A percentile compares a stretch with the other conserved stretches of the same genome.
Evolutionary conservation across 2,888 invertebrate genomes (phyloP).

Genomic region (Germaria angustata): DNA sequence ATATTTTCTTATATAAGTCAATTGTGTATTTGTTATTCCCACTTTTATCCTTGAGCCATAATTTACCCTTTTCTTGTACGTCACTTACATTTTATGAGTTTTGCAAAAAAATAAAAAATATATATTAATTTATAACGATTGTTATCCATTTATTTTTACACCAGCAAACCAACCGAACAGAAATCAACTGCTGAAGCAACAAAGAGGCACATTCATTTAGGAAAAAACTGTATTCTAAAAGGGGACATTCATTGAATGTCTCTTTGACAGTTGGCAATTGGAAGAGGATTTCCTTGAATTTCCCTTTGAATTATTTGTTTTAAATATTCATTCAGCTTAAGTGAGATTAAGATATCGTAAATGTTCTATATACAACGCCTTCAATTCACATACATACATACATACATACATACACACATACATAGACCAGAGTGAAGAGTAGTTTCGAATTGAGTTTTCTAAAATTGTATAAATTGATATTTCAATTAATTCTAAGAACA

Average conservation of each 20-base stretch:
- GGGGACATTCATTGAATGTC: constrained; percentile 37
- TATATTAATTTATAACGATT: constrained; percentile 44
- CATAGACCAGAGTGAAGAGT: no score
- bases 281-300: constrained; percentile 28
- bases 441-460: neutral
- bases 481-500: neutral
- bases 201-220: neutral
- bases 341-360: constrained; percentile 25
- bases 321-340: neutral
- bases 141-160: constrained; percentile 30
- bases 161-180: neutral
- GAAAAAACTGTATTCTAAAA: neutral
- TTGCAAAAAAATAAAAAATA: neutral
- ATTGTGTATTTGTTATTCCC: neutral
- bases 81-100: neutral
- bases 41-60: neutral
- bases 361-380: neutral
- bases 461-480: neutral
- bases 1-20: neutral
- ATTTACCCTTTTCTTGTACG: neutral
- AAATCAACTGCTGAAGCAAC: neutral
- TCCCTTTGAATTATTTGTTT: constrained; percentile 23
- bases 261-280: constrained; percentile 43
- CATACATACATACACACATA: no score
- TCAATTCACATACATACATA: no score